Evolutionary conservation across 2,113 vertebrate species (phyloP), one percentile per base, ranked within the genome.

Genomic region (Poeciliopsis retropinna): DNA sequence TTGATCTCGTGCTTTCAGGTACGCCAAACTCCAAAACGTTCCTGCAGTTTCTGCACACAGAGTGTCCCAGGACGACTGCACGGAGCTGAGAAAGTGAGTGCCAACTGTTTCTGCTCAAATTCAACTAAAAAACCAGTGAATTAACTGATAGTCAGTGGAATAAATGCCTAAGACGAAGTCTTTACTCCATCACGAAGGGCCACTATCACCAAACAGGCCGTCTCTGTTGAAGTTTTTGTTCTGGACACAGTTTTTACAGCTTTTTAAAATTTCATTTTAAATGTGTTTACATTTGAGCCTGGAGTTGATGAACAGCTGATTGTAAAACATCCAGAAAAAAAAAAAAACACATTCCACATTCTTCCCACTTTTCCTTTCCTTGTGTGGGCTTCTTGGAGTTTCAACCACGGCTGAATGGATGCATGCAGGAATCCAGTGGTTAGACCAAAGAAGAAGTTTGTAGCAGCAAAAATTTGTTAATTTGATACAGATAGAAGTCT

Each of bases 21-120:
- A 98, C 0, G 97, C 97, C 64, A 96, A 95, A 84, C 92, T 98
- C 64, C 96, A 97, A 0, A 94, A 94, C 1, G 94, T 96, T 60
- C 82, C 94, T 0, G 93, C 94, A 0, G 93, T 94, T 76, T 92
- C 97, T 14, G 94, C 94, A 0, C 94, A 95, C 79, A 93, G 95
- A 68, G 90, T 95, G 0, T 87, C 92, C 0, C 93, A 95, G 77
- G 97, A 99, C 0, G 97, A 98, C 89, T 94, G 96, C 78, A 95
- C 92, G 0, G 96, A 97, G 89, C 91, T 97, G 79, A 97, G 95
- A 86, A 97, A 97, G 98, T 99, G 85, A 96, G 97, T 90, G 4
- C 11, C 27, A 68, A 9, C 1, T 12, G 37, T 60, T 67, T 74
- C 54, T 32, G 69, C 13, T 15, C 7, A 13, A n/a, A 66, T 30